phyloP scores from a whole-genome alignment of 2,797 vertebrate genomes.

The Xyrichtys novacula region DNA sequence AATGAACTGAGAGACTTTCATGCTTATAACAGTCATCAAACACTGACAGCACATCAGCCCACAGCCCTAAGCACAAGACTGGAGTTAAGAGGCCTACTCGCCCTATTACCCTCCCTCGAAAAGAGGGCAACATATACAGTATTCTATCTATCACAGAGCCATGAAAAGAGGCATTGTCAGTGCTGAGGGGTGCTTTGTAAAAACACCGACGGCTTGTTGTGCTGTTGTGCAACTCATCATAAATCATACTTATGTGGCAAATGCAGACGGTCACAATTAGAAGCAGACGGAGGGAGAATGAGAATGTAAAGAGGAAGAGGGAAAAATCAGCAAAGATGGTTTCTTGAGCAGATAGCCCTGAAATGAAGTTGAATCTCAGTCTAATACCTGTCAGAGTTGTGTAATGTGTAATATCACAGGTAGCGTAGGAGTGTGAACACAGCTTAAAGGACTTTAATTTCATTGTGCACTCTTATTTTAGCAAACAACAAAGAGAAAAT shows the following conservation, averaged over 20 bases:
- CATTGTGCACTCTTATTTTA: conserved; percentile 67
- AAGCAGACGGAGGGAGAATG: conserved; percentile 34
- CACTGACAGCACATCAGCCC: conserved; percentile 77
- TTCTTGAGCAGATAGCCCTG: conserved; percentile 44
- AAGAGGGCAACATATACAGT: conserved; percentile 56
- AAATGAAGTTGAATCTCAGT: conserved; percentile 53
- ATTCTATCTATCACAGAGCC: conserved; percentile 49
- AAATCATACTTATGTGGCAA: conserved; percentile 65
- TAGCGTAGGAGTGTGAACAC: conserved; percentile 49
- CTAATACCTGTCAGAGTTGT: conserved; percentile 53
- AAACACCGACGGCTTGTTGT: conserved; percentile 70
- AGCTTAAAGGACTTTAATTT: conserved; percentile 61
- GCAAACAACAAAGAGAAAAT: conserved; percentile 60
- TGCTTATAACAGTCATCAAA: conserved; percentile 75
- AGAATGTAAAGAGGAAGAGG: conserved; percentile 8
- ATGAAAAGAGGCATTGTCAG: conserved; percentile 80
- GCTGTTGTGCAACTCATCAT: conserved; percentile 63
- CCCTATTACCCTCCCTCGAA: conserved; percentile 60
- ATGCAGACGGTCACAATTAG: conserved; percentile 55
- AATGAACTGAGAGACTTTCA: conserved; percentile 79
- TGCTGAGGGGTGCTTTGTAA: conserved; percentile 63
- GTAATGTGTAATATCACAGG: conserved; percentile 62
- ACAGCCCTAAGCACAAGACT: conserved; percentile 72
- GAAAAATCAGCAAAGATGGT: conserved; percentile 3
- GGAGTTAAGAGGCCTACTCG: conserved; percentile 65